Evolutionary conservation across 2,113 vertebrate genomes (phyloP), one percentile per base, ranked within the genome.

Genomic region (Planiliza haematocheilus): DNA sequence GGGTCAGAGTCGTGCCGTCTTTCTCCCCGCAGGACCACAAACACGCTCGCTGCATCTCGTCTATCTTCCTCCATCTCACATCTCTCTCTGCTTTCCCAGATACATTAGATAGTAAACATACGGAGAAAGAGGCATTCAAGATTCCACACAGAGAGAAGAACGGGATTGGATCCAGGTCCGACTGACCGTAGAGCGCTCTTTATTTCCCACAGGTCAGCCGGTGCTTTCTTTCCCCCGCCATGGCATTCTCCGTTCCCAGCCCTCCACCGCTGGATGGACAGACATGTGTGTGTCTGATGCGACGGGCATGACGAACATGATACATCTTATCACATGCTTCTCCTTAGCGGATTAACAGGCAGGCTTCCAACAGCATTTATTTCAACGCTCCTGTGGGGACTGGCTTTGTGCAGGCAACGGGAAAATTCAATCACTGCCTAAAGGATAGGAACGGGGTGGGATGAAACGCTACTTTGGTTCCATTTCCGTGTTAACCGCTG

Each of bases 311-410:
- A 92, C 88, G 56, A 84, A 90, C 91, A 89, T 85, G 89, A 91
- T 90, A 90, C 90, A 90, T 89, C 86, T 89, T 89, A 91, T 92
- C 90, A 89, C 86, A 92, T 89, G 91, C 86, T 87, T 91, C 87
- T 91, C 85, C 86, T 90, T 87, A 91, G 88, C 49, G 88, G 89
- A 92, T 91, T 91, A 92, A 87, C 83, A 82, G 77, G 77, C 88
- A 71, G 70, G 64, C 82, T 84, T 90, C 83, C 79, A 86, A 70
- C 82, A 49, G 76, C 68, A 71, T 87, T 88, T 86, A 77, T 89
- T 68, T 81, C 86, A 67, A 14, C 38, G 74, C 83, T 90, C 87
- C 89, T 87, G 82, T 82, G 86, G 88, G 87, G 85, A 85, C 88
- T 79, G 77, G 83, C 83, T 90, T 88, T 91, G 86, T 89, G 88